Evolutionary conservation across 2,797 vertebrate genomes (phyloP).

Genomic region (Tokudaia muenninki): DNA sequence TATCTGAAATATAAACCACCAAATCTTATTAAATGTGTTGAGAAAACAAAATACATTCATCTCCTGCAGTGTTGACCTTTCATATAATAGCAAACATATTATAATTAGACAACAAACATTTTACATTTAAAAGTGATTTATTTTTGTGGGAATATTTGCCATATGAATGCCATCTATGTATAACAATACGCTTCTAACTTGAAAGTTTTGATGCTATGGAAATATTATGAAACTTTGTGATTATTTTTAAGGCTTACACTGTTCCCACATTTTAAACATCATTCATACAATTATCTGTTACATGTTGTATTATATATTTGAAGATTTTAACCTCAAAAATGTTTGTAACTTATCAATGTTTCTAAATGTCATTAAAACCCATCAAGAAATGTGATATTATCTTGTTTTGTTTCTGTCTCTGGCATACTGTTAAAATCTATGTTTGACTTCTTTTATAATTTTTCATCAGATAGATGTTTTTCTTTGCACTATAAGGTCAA

Average conservation of each 20-base stretch:
- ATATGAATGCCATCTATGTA: not conserved
- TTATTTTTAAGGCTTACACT: slow-evolving; percentile 70
- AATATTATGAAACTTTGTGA: slow-evolving; percentile 30
- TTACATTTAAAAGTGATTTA: slow-evolving; percentile 4
- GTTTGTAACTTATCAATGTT: slow-evolving; percentile 77
- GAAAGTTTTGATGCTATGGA: not conserved
- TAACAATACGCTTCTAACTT: slow-evolving; percentile 54
- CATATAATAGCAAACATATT: not conserved
- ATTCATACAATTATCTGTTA: slow-evolving; percentile 63
- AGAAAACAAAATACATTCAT: slow-evolving; percentile 59
- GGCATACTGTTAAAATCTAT: slow-evolving; percentile 74
- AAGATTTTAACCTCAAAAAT: slow-evolving; percentile 72
- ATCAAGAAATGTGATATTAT: slow-evolving; percentile 82
- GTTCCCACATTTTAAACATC: slow-evolving; percentile 50
- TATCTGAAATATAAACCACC: not conserved
- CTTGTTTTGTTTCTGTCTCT: slow-evolving; percentile 74
- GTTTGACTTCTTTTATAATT: slow-evolving; percentile 82
- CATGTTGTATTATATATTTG: slow-evolving; percentile 74
- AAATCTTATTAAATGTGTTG: slow-evolving; percentile 67
- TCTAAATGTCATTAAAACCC: slow-evolving; percentile 63
- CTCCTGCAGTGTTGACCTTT: not conserved
- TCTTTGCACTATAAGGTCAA: slow-evolving; percentile 84
- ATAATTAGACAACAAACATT: slow-evolving; percentile 23
- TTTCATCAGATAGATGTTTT: slow-evolving; percentile 81
- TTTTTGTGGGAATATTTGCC: slow-evolving; percentile 55